These are phyloP conservation scores for Sesamia nonagrioides DNA, from an alignment of 1,140 invertebrate genomes.

Conservation along the genomic window DNA sequence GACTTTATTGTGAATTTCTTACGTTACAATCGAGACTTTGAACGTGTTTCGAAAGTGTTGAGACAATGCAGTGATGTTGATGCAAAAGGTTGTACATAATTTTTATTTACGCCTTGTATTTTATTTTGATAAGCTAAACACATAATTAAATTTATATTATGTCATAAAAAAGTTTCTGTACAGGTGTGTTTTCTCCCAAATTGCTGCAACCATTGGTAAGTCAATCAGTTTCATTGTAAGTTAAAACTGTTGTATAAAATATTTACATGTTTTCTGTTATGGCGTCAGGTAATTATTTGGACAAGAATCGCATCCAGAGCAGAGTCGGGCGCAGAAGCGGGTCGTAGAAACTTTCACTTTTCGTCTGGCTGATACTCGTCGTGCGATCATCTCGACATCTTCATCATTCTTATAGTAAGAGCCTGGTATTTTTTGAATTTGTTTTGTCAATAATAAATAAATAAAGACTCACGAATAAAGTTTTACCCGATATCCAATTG, in stretches of 20 bases:
- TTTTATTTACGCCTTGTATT: slow-evolving; percentile 81
- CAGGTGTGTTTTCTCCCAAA: slow-evolving; percentile 60
- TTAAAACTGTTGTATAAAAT: slow-evolving; percentile 59
- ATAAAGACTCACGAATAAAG: slow-evolving; percentile 73
- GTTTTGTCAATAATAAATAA: slow-evolving; percentile 80
- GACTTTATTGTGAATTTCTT: slow-evolving; percentile 66
- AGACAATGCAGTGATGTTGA: slow-evolving; percentile 67
- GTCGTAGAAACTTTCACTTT: not conserved
- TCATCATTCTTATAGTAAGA: slow-evolving; percentile 84
- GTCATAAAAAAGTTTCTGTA: slow-evolving; percentile 65
- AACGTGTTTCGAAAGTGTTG: slow-evolving; percentile 74
- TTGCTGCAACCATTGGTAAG: slow-evolving; percentile 69
- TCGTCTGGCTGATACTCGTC: slow-evolving; percentile 43
- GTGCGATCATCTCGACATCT: slow-evolving; percentile 49
- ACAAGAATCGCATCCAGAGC: slow-evolving; percentile 11
- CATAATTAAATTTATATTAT: slow-evolving; percentile 78
- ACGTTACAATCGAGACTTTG: slow-evolving; percentile 52
- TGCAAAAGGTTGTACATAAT: slow-evolving; percentile 82
- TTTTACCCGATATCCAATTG: slow-evolving; percentile 62
- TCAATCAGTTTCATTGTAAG: slow-evolving; percentile 70
- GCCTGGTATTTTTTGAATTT: slow-evolving; percentile 82
- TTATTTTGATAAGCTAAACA: slow-evolving; percentile 75
- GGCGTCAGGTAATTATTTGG: slow-evolving; percentile 74
- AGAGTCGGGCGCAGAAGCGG: slow-evolving; percentile 14
- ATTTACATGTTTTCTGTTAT: slow-evolving; percentile 64